These are phyloP conservation scores for Amphiura filiformis DNA, from an alignment of 35 echinoderm and acorn worm genomes.

Conservation along the genomic window DNA sequence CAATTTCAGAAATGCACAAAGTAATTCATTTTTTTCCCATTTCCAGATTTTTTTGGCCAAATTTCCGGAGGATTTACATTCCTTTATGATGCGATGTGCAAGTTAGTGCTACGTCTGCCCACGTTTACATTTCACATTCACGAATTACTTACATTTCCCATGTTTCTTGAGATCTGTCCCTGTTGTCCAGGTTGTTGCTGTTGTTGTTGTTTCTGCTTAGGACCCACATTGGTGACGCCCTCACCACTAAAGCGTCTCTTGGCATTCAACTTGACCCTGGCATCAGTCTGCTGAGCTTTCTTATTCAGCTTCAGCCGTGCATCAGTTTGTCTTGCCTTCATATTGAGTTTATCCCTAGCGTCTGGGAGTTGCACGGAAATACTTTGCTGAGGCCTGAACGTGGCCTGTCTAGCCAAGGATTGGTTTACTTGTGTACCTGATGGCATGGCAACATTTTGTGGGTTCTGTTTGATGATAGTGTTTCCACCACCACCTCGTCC, in stretches of 20 bases:
- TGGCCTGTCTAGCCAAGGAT: constrained; percentile 2
- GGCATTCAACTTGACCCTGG: constrained; percentile 44
- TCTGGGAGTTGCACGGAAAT: constrained; percentile 38
- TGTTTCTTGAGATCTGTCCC: not conserved
- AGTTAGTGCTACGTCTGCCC: too few relatives aligned
- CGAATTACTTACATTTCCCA: not conserved
- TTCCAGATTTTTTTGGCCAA: too few relatives aligned
- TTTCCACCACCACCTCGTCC: not conserved
- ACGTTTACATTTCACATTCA: too few relatives aligned
- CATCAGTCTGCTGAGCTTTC: constrained; percentile 59
- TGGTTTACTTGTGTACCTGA: not conserved
- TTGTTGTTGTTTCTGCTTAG: not conserved
- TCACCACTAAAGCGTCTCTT: not conserved
- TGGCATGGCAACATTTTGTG: not conserved
- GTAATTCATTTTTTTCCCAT: too few relatives aligned
- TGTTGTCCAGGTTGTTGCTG: not conserved
- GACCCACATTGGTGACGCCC: too few relatives aligned
- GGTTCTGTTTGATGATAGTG: not conserved
- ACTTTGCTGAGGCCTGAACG: constrained; percentile 8
- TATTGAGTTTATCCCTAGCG: constrained; percentile 63
- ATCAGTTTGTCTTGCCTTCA: constrained; percentile 58
- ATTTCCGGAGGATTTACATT: too few relatives aligned
- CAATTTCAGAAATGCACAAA: too few relatives aligned
- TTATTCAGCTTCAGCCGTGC: constrained; percentile 54
- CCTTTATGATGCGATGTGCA: too few relatives aligned